A percentile compares a stretch with the other conserved stretches of the same genome.
These are phyloP conservation scores for Euwallacea similis DNA, from an alignment of 1,140 invertebrate genomes.

Conservation along the genomic window DNA sequence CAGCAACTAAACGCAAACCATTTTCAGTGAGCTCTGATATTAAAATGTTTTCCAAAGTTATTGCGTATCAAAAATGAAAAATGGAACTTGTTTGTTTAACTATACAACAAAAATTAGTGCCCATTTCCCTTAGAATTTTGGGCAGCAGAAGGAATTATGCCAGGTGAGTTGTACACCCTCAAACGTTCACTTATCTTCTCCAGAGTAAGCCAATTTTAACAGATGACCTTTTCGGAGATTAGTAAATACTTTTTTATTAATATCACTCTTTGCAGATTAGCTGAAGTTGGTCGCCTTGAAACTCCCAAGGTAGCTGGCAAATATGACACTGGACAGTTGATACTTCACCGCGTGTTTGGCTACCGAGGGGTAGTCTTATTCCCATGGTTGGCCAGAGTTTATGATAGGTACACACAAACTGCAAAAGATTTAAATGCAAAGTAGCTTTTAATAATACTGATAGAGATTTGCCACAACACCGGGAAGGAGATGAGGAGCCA, in stretches of 20 bases:
- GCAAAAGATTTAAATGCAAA: not conserved
- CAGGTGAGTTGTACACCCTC: conserved; percentile 26
- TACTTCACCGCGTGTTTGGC: conserved; percentile 93
- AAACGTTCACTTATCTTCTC: not conserved
- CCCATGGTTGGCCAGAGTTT: conserved; percentile 92
- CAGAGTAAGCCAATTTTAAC: not conserved
- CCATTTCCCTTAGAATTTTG: conserved; percentile 36
- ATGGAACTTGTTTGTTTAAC: conserved; percentile 42
- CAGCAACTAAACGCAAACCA: too few relatives aligned
- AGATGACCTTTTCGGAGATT: not conserved
- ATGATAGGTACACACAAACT: conserved; percentile 61
- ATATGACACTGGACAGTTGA: conserved; percentile 94
- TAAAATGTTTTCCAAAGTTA: conserved; percentile 25
- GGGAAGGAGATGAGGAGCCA: conserved; percentile 47
- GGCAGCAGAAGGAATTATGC: conserved; percentile 36
- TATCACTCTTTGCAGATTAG: conserved; percentile 58
- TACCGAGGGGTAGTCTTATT: conserved; percentile 95
- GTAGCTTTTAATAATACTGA: not conserved
- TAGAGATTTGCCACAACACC: conserved; percentile 70
- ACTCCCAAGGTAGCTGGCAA: conserved; percentile 82
- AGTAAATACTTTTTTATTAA: not conserved
- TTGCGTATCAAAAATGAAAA: conserved; percentile 42
- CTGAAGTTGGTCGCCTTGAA: conserved; percentile 81
- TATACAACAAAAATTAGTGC: conserved; percentile 35
- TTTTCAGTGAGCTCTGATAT: too few relatives aligned